Base-by-base conservation (phyloP, 1,140 invertebrate genomes). In the Zaprionus camerounensis region DNA sequence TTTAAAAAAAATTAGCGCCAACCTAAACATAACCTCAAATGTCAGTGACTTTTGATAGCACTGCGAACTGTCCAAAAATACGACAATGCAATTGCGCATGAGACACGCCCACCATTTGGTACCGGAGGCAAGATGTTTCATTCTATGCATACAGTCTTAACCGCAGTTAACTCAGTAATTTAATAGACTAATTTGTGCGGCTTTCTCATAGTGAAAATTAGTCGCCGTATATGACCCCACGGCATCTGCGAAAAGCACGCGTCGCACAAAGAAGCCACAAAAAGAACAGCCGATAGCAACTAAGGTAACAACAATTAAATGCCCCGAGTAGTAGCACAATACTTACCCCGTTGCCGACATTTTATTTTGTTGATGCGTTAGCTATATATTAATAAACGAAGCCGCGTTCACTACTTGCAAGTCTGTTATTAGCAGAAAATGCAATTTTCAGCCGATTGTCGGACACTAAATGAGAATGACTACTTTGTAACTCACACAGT, bases 181-280 rank as follows among this genome's bases (percentile, higher is more conserved):
- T 53, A 22, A 5, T 57, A 13, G 53, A 65, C 36, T 36, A 57
- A 44, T 61, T 68, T 53, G 24, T 15, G 4, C 38, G 44, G 38
- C 55, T 34, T 9, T n/a, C 17, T n/a, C 28, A 17, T 24, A 63
- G n/a, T 53, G 56, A 46, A 88, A 90, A 88, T 85, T 85, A 82
- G 81, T 85, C 85, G 85, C 81, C 75, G 67, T 62, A 53, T 70
- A 63, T 67, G 38, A 49, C n/a, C 24, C 69, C 28, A 59, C 51
- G 17, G 38, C 56, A 66, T n/a, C 17, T 44, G 24, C 20, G 61
- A 70, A 84, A 84, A 90, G 78, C 85, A 88, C 85, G 84, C 85
- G 69, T 77, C 80, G 73, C 78, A 84, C 78, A 88, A 80, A 82
- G 82, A 90, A 90, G 85, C 85, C 84, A 88, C 84, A 87, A 87